Percentiles rank a stretch among this genome's conserved stretches.
Conservation (phyloP, 2,113 vertebrate species). For the Megaceryle torquata region DNA sequence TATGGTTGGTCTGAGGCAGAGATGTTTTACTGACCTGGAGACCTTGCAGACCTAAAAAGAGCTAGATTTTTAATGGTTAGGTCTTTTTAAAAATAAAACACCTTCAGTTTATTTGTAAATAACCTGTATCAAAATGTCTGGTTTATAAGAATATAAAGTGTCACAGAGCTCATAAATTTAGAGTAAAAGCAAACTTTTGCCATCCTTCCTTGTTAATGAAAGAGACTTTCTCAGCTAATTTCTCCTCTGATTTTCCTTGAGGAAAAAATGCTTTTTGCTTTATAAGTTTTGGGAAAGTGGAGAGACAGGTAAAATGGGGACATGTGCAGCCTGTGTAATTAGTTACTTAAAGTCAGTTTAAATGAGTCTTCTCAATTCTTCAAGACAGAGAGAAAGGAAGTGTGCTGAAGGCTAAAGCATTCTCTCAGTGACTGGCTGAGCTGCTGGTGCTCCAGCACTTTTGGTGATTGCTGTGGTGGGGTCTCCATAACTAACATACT, state of each 20-base stretch:
- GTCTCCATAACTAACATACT: neutral
- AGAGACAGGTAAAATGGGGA: neutral
- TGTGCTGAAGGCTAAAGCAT: neutral
- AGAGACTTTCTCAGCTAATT: neutral
- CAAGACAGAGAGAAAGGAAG: neutral
- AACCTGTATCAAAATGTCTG: neutral
- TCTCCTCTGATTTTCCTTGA: neutral
- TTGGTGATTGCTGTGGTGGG: neutral
- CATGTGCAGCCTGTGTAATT: too few species aligned
- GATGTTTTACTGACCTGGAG: neutral
- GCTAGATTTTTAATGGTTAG: neutral
- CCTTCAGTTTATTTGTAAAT: neutral
- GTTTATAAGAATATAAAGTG: neutral
- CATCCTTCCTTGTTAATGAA: neutral
- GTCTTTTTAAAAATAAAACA: neutral
- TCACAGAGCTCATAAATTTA: neutral
- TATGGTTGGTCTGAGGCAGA: neutral
- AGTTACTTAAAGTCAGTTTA: neutral
- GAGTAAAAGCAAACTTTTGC: neutral
- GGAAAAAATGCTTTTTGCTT: neutral
- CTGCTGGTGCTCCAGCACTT: neutral
- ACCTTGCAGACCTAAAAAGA: neutral
- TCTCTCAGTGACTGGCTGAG: neutral
- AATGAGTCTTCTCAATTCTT: neutral
- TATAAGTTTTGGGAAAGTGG: neutral